These are phyloP conservation scores for Micrasema longulum DNA, from an alignment of 1,140 invertebrate genomes.

Conservation along the genomic window DNA sequence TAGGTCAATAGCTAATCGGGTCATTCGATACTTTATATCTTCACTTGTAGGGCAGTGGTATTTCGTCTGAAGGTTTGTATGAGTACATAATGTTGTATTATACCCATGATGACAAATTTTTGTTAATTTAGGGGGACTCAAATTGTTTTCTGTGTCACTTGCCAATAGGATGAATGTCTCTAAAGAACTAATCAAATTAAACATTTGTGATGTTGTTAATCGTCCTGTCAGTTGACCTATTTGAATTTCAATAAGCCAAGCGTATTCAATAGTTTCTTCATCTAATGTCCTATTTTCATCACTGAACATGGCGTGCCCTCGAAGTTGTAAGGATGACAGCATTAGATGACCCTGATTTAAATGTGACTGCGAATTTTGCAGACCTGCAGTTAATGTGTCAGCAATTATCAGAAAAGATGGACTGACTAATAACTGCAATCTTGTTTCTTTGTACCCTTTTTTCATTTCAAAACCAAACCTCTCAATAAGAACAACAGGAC, in stretches of 20 bases:
- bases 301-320: slow-evolving; percentile 98
- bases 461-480: slow-evolving; percentile 97
- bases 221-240: slow-evolving; percentile 85
- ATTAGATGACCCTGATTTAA: slow-evolving; percentile 90
- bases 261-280: slow-evolving; percentile 96
- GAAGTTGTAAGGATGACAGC: slow-evolving; percentile 88
- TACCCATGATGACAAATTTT: slow-evolving; percentile 89
- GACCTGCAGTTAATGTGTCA: slow-evolving; percentile 62
- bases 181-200: slow-evolving; percentile 86
- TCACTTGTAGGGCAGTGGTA: slow-evolving; percentile 87
- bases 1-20: slow-evolving; percentile 89
- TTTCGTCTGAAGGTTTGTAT: slow-evolving; percentile 77
- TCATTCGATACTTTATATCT: slow-evolving; percentile 96
- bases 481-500: slow-evolving; percentile 91
- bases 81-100: slow-evolving; percentile 79
- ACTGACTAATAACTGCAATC: slow-evolving; percentile 90
- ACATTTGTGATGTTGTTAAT: slow-evolving; percentile 83
- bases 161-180: slow-evolving; percentile 91
- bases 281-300: slow-evolving; percentile 88
- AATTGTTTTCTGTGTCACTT: slow-evolving; percentile 89
- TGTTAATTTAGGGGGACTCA: slow-evolving; percentile 81
- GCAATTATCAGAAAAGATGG: slow-evolving; percentile 87
- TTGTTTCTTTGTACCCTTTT: slow-evolving; percentile 91
- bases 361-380: slow-evolving; percentile 72
- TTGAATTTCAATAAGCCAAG: slow-evolving; percentile 90